Conservation (phyloP, 1,140 invertebrate species). For the Maconellicoccus hirsutus region DNA sequence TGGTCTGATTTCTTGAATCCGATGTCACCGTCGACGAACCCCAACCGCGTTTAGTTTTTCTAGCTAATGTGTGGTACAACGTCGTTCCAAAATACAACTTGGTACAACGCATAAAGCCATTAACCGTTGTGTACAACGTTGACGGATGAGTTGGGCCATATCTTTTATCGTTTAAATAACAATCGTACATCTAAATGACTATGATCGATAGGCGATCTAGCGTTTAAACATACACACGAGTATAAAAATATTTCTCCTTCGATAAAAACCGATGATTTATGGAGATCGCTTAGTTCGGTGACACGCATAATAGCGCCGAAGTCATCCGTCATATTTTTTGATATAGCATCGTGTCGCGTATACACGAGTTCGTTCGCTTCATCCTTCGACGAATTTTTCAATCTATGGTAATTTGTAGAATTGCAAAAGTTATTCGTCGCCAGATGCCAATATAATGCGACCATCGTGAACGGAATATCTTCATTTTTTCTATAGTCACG, state of each 20-base stretch:
- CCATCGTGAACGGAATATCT: too few species aligned
- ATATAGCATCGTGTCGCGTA: too few species aligned
- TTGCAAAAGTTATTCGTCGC: too few species aligned
- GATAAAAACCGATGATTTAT: background rate
- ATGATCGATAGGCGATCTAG: conserved; percentile 6
- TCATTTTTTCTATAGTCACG: too few species aligned
- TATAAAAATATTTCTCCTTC: background rate
- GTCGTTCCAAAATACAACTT: too few species aligned
- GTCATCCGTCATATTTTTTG: conserved; percentile 9
- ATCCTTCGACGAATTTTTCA: too few species aligned
- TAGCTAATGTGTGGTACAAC: background rate
- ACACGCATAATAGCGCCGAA: background rate
- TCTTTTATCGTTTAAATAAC: conserved; percentile 15
- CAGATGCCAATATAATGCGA: too few species aligned
- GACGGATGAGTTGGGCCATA: conserved; percentile 9
- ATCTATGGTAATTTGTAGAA: too few species aligned
- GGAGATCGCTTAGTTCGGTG: background rate
- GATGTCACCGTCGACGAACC: background rate
- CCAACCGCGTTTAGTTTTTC: background rate
- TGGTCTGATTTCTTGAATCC: background rate
- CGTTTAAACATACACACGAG: background rate
- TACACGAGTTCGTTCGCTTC: too few species aligned
- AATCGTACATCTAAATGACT: conserved; percentile 17
- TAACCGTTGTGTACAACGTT: background rate
- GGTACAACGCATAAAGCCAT: background rate